Base-by-base conservation (phyloP, 2,797 vertebrate genomes). In the Apodemus agrarius region DNA sequence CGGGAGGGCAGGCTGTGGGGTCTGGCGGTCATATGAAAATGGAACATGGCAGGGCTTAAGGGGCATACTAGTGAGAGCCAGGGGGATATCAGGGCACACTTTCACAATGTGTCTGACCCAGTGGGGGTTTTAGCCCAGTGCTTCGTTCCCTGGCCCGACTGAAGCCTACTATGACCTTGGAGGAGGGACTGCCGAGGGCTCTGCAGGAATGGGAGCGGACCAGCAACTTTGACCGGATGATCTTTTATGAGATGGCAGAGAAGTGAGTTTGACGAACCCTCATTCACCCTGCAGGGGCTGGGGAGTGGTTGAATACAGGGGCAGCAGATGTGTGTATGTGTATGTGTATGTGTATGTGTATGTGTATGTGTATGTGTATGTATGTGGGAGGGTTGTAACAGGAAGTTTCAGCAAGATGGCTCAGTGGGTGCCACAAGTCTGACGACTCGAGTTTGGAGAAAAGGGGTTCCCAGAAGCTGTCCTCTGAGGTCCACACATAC, bases 231-330 rank as follows among this genome's bases (percentile, higher is more conserved):
- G 97, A 98, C 80, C 97, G 98, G 63, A 98, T 98, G 98, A 97
- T 97, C 72, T 98, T 98, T 96, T 98, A 98, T 67, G 97, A 98
- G 87, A 98, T 98, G 95, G 98, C 98, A 14, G 98, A 98, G 96
- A 98, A 98, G 98, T 98, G 90, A 98, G 98, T 97, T 17, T 31
- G 7, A 57, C 1, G 21, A 43, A 65, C 43, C 46, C n/a, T 76
- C 22, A 2, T 89, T 61, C 57, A 40, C 84, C n/a, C 3, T 31
- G 17, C 19, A 4, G 26, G 82, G 61, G 63, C 1, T 1, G 29
- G 65, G 49, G 37, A 67, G 14, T 16, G 83, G 63, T 40, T 9
- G 43, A 46, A 43, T 40, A 3, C 17, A 65, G 59, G 76, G 81
- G n/a, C 12, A 61, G 34, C 49, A 86, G 83, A 65, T 49, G 29